Evolutionary conservation across 1,140 invertebrate genomes (phyloP).

Genomic region (Oryctes rhinoceros): DNA sequence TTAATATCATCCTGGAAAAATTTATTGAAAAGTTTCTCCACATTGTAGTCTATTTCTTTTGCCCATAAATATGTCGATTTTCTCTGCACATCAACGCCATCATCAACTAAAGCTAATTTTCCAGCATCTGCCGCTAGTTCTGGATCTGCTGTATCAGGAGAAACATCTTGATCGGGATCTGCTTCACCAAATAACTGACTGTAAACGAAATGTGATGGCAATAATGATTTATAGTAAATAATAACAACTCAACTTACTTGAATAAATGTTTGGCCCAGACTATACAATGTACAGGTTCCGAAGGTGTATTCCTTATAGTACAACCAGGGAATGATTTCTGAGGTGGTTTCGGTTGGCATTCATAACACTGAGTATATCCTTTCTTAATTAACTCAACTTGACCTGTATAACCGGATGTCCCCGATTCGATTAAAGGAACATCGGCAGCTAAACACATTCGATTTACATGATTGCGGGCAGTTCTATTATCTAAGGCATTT

Average conservation of each 20-base stretch:
- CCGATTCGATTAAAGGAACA: slow-evolving; percentile 94
- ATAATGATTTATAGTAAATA: not conserved
- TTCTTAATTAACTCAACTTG: slow-evolving; percentile 91
- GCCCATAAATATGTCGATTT: slow-evolving; percentile 93
- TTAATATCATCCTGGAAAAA: slow-evolving; percentile 96
- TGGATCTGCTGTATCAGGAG: slow-evolving; percentile 95
- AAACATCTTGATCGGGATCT: slow-evolving; percentile 97
- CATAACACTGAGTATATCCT: slow-evolving; percentile 94
- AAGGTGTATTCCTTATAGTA: slow-evolving; percentile 99
- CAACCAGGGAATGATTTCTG: slow-evolving; percentile 97
- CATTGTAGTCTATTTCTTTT: slow-evolving; percentile 81
- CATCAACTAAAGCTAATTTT: slow-evolving; percentile 59
- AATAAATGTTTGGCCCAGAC: slow-evolving; percentile 99
- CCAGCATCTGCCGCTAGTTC: slow-evolving; percentile 71
- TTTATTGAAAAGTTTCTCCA: slow-evolving; percentile 85
- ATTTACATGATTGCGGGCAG: slow-evolving; percentile 98
- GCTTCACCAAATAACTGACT: slow-evolving; percentile 97
- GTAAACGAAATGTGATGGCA: slow-evolving; percentile 29
- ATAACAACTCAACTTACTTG: slow-evolving; percentile 73
- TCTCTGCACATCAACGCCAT: slow-evolving; percentile 75
- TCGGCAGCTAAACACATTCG: slow-evolving; percentile 96
- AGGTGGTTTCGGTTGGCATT: slow-evolving; percentile 91
- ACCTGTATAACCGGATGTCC: slow-evolving; percentile 95
- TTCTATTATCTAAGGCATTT: slow-evolving; percentile 97
- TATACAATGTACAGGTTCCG: slow-evolving; percentile 98